Base-by-base conservation (phyloP, 2,113 vertebrate species). In the Peucedramus taeniatus region DNA sequence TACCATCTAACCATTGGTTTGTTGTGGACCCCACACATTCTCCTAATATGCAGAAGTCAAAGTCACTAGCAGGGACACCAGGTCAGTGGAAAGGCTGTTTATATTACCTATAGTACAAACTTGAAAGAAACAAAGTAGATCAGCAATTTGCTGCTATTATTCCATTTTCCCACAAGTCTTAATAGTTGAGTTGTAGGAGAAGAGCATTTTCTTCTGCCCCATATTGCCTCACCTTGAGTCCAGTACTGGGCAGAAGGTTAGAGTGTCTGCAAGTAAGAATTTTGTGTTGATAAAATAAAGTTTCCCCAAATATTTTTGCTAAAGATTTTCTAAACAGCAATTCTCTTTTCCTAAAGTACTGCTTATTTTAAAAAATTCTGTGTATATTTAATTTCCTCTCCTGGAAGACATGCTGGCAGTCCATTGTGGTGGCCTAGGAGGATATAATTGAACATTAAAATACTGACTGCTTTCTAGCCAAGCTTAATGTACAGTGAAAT, bases 11-110 rank as follows among this genome's bases (percentile, higher is more conserved):
- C 13, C 6, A 17, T 12, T 39, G 22, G 10, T 39, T 90, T 42
- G 19, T 10, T 50, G 22, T n/a, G n/a, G 24, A 10, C 13, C 49
- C 9, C 17, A 37, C 22, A 64, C 0, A 0, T 75, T 71, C 30
- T 63, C 51, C 23, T 44, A 28, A 23, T 16, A 28, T 72, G 24
- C 9, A 90, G 9, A 80, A 76, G 17, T 28, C 26, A 30, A 60
- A 42, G 10, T 42, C 23, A 13, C 27, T 33, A 71, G 24, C 7
- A 20, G 40, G 10, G 26, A 54, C 28, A 61, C 2, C 9, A 23
- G 37, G 4, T 51, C 50, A 88, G 7, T 12, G 26, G 7, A 63
- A 76, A 76, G 31, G 15, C 26, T 63, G 8, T 56, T 68, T 56
- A 68, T 60, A 47, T 70, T 49, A 61, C 24, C 6, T 60, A 0